Percentiles rank a stretch among this genome's conserved stretches.
phyloP scores from a whole-genome alignment of 2,113 vertebrate genomes.

The Hypocryptadius cinnamomeus region DNA sequence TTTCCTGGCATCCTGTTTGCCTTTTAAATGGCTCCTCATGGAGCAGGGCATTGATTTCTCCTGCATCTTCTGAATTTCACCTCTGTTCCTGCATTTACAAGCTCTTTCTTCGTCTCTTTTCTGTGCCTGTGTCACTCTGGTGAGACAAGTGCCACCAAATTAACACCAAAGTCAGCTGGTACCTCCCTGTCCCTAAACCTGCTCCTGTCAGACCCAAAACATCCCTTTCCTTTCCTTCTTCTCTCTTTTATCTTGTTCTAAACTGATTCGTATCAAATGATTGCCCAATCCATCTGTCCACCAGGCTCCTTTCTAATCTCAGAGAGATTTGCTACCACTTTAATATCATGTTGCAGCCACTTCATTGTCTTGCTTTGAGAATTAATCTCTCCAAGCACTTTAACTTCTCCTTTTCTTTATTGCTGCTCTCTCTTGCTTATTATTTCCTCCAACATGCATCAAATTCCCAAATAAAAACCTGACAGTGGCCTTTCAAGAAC shows the following conservation, averaged over 20 bases:
- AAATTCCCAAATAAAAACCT: not conserved
- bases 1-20: not conserved
- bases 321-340: not conserved
- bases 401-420: not conserved
- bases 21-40: not conserved
- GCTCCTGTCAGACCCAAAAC: not conserved
- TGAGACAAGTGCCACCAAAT: not conserved
- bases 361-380: not conserved
- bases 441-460: not conserved
- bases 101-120: not conserved
- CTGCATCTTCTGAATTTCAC: not conserved
- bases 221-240: not conserved
- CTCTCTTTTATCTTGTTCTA: not conserved
- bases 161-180: not conserved
- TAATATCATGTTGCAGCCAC: not conserved
- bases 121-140: not conserved
- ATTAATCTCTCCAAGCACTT: slow-evolving; percentile 5
- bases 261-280: slow-evolving; percentile 40
- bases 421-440: not conserved
- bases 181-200: not conserved
- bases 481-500: not conserved
- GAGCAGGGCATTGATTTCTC: not conserved
- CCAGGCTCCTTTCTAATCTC: not conserved
- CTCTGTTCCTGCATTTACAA: not conserved
- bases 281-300: slow-evolving; percentile 31